Percentiles rank a stretch among this genome's conserved stretches.
Conservation (phyloP, 2,888 invertebrate genomes). For the Iphiclides podalirius region DNA sequence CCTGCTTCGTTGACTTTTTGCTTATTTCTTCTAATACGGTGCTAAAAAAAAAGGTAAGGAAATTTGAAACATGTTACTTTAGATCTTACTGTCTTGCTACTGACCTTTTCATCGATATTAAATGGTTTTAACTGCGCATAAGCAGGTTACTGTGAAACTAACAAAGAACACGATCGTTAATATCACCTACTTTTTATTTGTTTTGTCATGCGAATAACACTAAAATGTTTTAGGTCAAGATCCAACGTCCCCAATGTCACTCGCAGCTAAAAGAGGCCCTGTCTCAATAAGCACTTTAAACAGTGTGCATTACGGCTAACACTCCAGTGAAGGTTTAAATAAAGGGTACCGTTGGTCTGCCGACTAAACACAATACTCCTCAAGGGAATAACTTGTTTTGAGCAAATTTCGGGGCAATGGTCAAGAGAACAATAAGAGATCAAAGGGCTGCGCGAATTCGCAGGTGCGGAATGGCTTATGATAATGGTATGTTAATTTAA, state of each 20-base stretch:
- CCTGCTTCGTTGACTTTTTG: neutral
- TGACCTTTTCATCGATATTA: too few species aligned
- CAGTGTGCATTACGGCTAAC: constrained; percentile 1
- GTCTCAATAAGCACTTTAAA: neutral
- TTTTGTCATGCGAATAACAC: too few species aligned
- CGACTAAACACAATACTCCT: constrained; percentile 49
- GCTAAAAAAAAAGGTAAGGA: too few species aligned
- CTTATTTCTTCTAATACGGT: too few species aligned
- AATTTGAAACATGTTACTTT: too few species aligned
- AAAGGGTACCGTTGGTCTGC: constrained; percentile 28
- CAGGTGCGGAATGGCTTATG: constrained; percentile 47
- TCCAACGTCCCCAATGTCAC: neutral
- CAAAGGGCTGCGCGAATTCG: constrained; percentile 58
- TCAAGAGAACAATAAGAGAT: constrained; percentile 65
- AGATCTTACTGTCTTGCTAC: too few species aligned
- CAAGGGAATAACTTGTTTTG: constrained; percentile 44
- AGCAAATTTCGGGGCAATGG: constrained; percentile 54
- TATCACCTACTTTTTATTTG: too few species aligned
- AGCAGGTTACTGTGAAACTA: too few species aligned
- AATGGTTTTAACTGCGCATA: too few species aligned
- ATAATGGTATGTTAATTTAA: constrained; percentile 26
- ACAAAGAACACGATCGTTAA: too few species aligned
- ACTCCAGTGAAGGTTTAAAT: constrained; percentile 25
- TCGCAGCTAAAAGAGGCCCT: neutral
- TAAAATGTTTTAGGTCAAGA: too few species aligned